phyloP scores from a whole-genome alignment of 2,888 invertebrate genomes.

The Zootermopsis nevadensis region DNA sequence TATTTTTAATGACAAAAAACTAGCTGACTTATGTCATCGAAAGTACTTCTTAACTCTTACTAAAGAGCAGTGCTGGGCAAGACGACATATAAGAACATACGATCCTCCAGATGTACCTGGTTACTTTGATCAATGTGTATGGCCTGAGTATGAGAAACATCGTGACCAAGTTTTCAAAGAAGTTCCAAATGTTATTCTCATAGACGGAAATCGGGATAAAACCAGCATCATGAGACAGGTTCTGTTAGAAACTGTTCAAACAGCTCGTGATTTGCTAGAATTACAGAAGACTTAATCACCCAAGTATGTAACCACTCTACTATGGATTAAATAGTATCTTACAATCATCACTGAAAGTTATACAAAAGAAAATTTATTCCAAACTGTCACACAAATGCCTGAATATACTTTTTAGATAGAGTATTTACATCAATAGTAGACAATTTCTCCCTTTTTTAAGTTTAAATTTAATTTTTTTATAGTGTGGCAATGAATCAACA shows the following conservation, averaged over 20 bases:
- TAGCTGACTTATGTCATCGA: slow-evolving; percentile 74
- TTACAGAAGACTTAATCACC: too few species aligned
- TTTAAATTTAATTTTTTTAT: too few species aligned
- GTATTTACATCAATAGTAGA: too few species aligned
- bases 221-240: slow-evolving; percentile 12
- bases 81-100: slow-evolving; percentile 76
- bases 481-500: too few species aligned
- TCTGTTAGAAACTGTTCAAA: slow-evolving; percentile 16
- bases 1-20: slow-evolving; percentile 76
- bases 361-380: too few species aligned
- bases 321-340: too few species aligned
- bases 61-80: slow-evolving; percentile 73
- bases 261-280: background rate
- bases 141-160: slow-evolving; percentile 84
- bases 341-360: too few species aligned
- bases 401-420: too few species aligned
- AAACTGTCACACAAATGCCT: too few species aligned
- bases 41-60: slow-evolving; percentile 80
- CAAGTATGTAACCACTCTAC: too few species aligned
- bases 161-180: slow-evolving; percentile 62
- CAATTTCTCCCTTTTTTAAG: too few species aligned
- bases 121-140: slow-evolving; percentile 90
- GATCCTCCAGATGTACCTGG: slow-evolving; percentile 88
- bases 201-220: slow-evolving; percentile 45
- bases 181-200: slow-evolving; percentile 56